Percentiles rank a stretch among this genome's conserved stretches.
Evolutionary conservation across 2,888 invertebrate species (phyloP).

Genomic region (Clepsis dumicolana): DNA sequence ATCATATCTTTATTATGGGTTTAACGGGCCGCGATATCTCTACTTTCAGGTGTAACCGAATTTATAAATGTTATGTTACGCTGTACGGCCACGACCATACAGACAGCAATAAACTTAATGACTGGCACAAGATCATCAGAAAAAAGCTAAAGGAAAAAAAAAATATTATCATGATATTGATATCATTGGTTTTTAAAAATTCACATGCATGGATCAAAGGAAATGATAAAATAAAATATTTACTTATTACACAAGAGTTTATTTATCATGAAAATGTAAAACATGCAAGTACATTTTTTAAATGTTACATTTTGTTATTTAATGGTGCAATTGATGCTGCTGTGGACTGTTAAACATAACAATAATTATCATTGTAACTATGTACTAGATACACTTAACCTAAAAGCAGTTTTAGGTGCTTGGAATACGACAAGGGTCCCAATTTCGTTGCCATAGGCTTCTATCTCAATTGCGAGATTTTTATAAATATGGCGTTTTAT

Average conservation of each 20-base stretch:
- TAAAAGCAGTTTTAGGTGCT: slow-evolving; percentile 54
- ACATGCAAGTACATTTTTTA: slow-evolving; percentile 81
- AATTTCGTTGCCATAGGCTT: neutral
- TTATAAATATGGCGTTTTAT: neutral
- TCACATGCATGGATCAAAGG: slow-evolving; percentile 10
- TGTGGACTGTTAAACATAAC: slow-evolving; percentile 73
- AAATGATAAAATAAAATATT: slow-evolving; percentile 47
- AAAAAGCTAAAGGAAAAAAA: too few species aligned
- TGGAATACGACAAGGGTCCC: slow-evolving; percentile 47
- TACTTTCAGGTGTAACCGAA: too few species aligned
- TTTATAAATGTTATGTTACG: too few species aligned
- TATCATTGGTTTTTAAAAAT: too few species aligned
- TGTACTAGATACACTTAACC: slow-evolving; percentile 55
- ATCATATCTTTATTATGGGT: too few species aligned
- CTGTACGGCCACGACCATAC: too few species aligned
- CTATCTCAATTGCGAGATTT: neutral
- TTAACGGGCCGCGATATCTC: too few species aligned
- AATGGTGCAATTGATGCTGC: slow-evolving; percentile 73
- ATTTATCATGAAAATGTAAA: slow-evolving; percentile 76
- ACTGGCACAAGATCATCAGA: too few species aligned
- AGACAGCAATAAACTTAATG: too few species aligned
- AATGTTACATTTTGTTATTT: slow-evolving; percentile 71
- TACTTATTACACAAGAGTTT: slow-evolving; percentile 66
- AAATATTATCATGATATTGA: too few species aligned
- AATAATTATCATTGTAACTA: slow-evolving; percentile 55